Percentiles rank a stretch among this genome's conserved stretches.
These are phyloP conservation scores for Epicampocera succincta DNA, from an alignment of 2,888 invertebrate genomes.

Conservation along the genomic window DNA sequence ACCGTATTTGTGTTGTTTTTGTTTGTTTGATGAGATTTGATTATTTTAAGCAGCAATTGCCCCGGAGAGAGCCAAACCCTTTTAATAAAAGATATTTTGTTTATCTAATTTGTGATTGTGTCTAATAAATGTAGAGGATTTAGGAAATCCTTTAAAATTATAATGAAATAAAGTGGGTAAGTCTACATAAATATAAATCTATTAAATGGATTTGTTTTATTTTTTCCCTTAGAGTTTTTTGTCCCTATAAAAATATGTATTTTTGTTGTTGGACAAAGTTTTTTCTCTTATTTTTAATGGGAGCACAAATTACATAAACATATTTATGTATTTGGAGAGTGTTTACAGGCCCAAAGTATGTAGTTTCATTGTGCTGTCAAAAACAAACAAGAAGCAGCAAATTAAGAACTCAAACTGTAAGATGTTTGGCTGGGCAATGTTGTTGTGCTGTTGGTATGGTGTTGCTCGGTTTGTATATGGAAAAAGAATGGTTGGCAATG, in stretches of 20 bases:
- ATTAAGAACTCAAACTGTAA: not conserved
- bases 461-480: too few species aligned
- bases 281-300: too few species aligned
- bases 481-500: too few species aligned
- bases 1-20: slow-evolving; percentile 36
- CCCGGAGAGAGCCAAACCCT: slow-evolving; percentile 66
- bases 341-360: too few species aligned
- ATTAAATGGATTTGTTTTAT: too few species aligned
- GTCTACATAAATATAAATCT: not conserved
- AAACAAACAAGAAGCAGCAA: too few species aligned
- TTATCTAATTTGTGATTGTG: slow-evolving; percentile 6
- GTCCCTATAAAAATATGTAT: too few species aligned
- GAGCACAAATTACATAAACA: too few species aligned
- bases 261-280: too few species aligned
- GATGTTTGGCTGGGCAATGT: not conserved
- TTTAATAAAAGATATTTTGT: slow-evolving; percentile 49
- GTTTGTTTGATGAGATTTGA: slow-evolving; percentile 33
- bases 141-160: too few species aligned
- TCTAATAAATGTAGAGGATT: not conserved
- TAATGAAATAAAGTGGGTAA: not conserved
- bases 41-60: slow-evolving; percentile 19
- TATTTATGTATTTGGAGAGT: too few species aligned
- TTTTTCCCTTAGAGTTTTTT: too few species aligned
- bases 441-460: not conserved
- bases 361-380: slow-evolving; percentile 1